phyloP scores from a whole-genome alignment of 1,140 invertebrate species.

The Lanistes nyassanus region DNA sequence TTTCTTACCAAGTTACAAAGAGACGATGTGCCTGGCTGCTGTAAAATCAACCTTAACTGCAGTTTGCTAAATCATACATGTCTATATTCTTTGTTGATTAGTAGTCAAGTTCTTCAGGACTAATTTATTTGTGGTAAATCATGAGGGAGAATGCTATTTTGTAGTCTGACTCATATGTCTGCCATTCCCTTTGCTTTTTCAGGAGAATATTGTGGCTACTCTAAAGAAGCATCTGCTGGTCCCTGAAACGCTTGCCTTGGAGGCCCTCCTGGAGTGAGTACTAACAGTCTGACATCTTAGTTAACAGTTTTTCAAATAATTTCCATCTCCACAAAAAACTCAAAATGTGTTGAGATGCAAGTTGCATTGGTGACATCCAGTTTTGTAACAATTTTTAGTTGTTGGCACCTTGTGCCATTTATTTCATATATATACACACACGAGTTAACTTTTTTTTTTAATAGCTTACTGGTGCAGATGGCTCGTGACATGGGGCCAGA shows the following conservation, averaged over 20 bases:
- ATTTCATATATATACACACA: neutral
- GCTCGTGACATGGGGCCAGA: slow-evolving; percentile 87
- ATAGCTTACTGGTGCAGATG: slow-evolving; percentile 82
- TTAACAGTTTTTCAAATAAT: neutral
- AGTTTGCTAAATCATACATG: neutral
- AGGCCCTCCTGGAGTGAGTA: slow-evolving; percentile 87
- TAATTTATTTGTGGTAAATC: neutral
- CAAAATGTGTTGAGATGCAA: neutral
- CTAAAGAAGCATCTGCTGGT: slow-evolving; percentile 79
- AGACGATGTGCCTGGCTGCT: too few relatives aligned
- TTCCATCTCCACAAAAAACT: neutral
- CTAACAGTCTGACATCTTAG: neutral
- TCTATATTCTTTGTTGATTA: neutral
- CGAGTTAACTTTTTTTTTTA: slow-evolving; percentile 54
- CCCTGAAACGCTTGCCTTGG: slow-evolving; percentile 77
- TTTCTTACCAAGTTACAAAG: too few relatives aligned
- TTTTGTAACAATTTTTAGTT: neutral
- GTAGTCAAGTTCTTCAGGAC: too few relatives aligned
- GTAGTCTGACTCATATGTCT: neutral
- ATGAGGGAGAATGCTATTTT: neutral
- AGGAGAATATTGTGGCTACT: slow-evolving; percentile 77
- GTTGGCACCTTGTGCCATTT: neutral
- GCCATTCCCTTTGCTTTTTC: slow-evolving; percentile 36
- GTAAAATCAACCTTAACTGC: neutral
- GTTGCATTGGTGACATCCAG: neutral